Evolutionary conservation across 1,140 invertebrate genomes (phyloP), one percentile per base, ranked within the genome.

Genomic region (Papilio dardanus): DNA sequence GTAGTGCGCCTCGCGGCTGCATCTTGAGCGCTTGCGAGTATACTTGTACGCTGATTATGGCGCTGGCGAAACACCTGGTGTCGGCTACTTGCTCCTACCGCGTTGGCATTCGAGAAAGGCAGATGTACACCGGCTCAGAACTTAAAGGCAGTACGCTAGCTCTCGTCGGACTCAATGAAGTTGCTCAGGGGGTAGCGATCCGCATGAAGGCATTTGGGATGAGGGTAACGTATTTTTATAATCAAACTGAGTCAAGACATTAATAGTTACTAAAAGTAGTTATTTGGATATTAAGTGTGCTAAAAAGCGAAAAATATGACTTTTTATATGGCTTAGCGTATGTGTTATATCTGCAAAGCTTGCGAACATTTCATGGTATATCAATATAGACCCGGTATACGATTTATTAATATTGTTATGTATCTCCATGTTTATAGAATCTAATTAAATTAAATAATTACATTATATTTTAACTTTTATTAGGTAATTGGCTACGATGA

Each of bases 141-240:
- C 91, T 99, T 12, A 95, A 95, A 83, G 98, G 97, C 90, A 97
- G 99, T 93, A 99, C 98, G 0, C 94, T 99, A 21, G 99, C 97
- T 0, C 96, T 99, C 35, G 94, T 99, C 35, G 99, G 99, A 7
- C 95, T 99, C 40, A 99, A 99, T 6, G 95, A 98, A 71, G 99
- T 99, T 80, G 99, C 99, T 28, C 95, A 97, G 71, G 98, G 99
- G 94, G 99, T 99, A 0, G 98, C 97, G 5, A 88, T 95, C 14
- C 94, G 99, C 78, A 99, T 99, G 99, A 96, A 98, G 88, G 95
- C 98, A 0, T 99, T 98, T 94, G 98, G 98, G 73, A 99, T 99
- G 99, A 97, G 95, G 88, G 96, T 99, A 54, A 24, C 24, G 1
- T 21, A 7, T 50, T 50, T 50, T 54, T 24, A 21, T 10, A 54